phyloP scores from a whole-genome alignment of 1,140 invertebrate genomes.

The Eubasilissa regina region DNA sequence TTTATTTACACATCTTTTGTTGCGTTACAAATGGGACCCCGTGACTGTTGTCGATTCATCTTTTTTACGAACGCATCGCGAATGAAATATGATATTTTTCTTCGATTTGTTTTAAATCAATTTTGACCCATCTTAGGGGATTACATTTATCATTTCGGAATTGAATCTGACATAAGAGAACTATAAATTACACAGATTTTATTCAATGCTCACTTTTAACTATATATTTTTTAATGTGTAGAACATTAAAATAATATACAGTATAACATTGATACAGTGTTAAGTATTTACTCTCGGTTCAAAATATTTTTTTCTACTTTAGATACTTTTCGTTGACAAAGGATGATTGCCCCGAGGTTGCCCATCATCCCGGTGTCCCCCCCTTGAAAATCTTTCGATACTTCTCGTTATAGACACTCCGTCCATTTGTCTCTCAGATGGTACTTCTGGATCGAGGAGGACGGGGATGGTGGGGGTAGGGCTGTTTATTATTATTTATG shows the following conservation, averaged over 20 bases:
- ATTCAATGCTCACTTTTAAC: too few relatives aligned
- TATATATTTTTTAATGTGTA: too few relatives aligned
- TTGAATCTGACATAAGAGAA: too few relatives aligned
- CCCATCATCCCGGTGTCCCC: slow-evolving; percentile 17
- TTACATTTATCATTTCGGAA: too few relatives aligned
- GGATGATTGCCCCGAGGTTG: slow-evolving; percentile 10
- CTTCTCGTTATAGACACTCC: slow-evolving; percentile 22
- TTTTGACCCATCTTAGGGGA: too few relatives aligned
- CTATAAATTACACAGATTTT: too few relatives aligned
- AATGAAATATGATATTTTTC: slow-evolving; percentile 15
- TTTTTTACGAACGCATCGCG: background rate
- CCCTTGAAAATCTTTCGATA: slow-evolving; percentile 22
- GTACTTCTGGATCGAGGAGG: slow-evolving; percentile 1
- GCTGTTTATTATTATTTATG: slow-evolving; percentile 50
- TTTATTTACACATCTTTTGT: slow-evolving; percentile 15
- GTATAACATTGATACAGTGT: too few relatives aligned
- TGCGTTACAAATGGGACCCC: background rate
- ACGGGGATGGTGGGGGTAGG: background rate
- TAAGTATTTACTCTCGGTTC: too few relatives aligned
- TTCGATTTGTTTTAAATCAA: background rate
- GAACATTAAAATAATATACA: too few relatives aligned
- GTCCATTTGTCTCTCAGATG: slow-evolving; percentile 27
- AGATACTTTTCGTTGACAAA: slow-evolving; percentile 1
- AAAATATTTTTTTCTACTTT: too few relatives aligned
- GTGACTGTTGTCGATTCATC: background rate